phyloP scores from a whole-genome alignment of 2,113 vertebrate genomes.

The Furnarius figulus region DNA sequence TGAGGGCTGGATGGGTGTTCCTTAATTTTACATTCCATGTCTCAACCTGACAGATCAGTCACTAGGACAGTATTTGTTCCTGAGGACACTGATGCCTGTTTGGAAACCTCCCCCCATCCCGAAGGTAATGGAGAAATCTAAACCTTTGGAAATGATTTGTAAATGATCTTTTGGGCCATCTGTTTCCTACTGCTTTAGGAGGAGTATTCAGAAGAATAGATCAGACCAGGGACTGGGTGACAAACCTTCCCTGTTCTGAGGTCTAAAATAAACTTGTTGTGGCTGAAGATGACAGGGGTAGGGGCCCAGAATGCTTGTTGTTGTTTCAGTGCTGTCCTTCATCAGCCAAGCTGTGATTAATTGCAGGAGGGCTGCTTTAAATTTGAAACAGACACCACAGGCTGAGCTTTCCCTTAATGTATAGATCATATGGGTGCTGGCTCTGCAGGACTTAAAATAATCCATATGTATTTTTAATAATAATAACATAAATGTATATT shows the following conservation, averaged over 20 bases:
- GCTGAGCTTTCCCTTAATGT: not conserved
- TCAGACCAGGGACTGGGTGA: not conserved
- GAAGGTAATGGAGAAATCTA: slow-evolving; percentile 48
- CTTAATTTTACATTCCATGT: not conserved
- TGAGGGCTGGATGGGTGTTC: not conserved
- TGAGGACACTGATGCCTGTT: slow-evolving; percentile 35
- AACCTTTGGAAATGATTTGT: slow-evolving; percentile 12
- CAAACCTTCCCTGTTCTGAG: slow-evolving; percentile 29
- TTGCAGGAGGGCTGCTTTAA: not conserved
- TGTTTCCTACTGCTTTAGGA: slow-evolving; percentile 60
- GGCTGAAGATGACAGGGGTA: not conserved
- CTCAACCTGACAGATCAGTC: not conserved
- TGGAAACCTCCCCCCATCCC: slow-evolving; percentile 13
- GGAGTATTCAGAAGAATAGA: slow-evolving; percentile 20
- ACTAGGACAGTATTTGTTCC: slow-evolving; percentile 22
- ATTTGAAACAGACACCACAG: not conserved
- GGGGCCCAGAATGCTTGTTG: not conserved
- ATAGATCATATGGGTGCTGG: not conserved
- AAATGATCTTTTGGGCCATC: slow-evolving; percentile 56
- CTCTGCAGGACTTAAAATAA: not conserved
- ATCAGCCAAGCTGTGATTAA: slow-evolving; percentile 13
- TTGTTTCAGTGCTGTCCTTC: not conserved
- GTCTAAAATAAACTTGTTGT: slow-evolving; percentile 25
- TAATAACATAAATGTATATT: no score
- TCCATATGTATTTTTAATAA: accelerated